Conservation (phyloP, 2,797 vertebrate genomes). For the Nannoperca australis region DNA sequence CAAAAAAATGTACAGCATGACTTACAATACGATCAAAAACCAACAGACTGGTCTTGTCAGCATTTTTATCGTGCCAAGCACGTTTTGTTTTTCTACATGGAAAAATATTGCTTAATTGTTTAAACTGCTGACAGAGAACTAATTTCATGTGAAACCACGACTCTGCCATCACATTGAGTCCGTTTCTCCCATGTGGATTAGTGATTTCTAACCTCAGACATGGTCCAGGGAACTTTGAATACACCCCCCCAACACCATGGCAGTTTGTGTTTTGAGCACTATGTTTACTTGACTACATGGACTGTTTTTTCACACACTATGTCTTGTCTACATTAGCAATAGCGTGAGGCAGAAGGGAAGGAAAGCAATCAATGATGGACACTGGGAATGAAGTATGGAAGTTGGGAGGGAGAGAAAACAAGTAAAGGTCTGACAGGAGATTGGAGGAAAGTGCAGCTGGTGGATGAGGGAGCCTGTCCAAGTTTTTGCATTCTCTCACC, state of each 20-base stretch:
- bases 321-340: constrained; percentile 63
- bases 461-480: constrained; percentile 69
- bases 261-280: constrained; percentile 67
- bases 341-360: constrained; percentile 64
- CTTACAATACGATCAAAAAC: not conserved
- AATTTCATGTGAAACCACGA: constrained; percentile 40
- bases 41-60: not conserved
- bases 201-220: constrained; percentile 45
- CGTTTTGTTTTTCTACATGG: not conserved
- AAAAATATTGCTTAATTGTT: too few relatives aligned
- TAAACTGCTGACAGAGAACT: constrained; percentile 28
- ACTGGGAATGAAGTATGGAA: constrained; percentile 66
- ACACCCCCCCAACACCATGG: constrained; percentile 36
- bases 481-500: constrained; percentile 39
- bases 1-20: not conserved
- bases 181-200: constrained; percentile 32
- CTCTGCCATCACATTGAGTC: constrained; percentile 18
- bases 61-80: not conserved
- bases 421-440: constrained; percentile 73
- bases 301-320: constrained; percentile 63
- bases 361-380: constrained; percentile 67
- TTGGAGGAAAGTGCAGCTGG: constrained; percentile 80
- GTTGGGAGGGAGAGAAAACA: constrained; percentile 73
- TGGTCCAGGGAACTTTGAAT: constrained; percentile 37
- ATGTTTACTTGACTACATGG: constrained; percentile 70